Conservation (phyloP, 2,113 vertebrate genomes). For the Tauraco erythrolophus region DNA sequence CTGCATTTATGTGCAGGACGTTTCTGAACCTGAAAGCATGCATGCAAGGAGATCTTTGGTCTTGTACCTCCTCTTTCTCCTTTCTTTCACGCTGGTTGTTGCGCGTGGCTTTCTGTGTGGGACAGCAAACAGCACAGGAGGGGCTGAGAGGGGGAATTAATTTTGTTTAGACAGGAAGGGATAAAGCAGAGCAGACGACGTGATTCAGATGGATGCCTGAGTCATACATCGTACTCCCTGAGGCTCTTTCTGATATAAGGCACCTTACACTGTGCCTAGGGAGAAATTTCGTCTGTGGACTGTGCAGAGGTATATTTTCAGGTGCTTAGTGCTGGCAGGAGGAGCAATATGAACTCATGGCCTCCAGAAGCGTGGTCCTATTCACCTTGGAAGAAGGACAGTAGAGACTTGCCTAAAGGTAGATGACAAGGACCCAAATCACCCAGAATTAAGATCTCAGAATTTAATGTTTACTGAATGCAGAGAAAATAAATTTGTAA, state of each 20-base stretch:
- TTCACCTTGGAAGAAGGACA: neutral
- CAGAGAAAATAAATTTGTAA: neutral
- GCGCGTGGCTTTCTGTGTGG: neutral
- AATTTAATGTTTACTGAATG: neutral
- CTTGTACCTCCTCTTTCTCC: neutral
- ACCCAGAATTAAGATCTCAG: neutral
- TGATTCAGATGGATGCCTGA: neutral
- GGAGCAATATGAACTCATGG: neutral
- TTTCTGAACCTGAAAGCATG: neutral
- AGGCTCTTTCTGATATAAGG: neutral
- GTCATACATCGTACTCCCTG: neutral
- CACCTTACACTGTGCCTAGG: neutral
- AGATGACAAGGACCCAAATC: neutral
- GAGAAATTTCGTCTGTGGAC: neutral
- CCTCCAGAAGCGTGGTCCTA: neutral
- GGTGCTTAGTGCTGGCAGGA: neutral
- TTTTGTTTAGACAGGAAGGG: neutral
- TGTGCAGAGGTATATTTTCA: neutral
- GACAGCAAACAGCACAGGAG: neutral
- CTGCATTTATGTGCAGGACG: neutral
- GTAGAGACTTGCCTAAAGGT: neutral
- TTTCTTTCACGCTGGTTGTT: neutral
- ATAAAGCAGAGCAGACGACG: neutral
- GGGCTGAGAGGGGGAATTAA: neutral
- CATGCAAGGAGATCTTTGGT: fast-evolving